phyloP scores from a whole-genome alignment of 2,797 vertebrate species.

The Micromesistius poutassou region DNA sequence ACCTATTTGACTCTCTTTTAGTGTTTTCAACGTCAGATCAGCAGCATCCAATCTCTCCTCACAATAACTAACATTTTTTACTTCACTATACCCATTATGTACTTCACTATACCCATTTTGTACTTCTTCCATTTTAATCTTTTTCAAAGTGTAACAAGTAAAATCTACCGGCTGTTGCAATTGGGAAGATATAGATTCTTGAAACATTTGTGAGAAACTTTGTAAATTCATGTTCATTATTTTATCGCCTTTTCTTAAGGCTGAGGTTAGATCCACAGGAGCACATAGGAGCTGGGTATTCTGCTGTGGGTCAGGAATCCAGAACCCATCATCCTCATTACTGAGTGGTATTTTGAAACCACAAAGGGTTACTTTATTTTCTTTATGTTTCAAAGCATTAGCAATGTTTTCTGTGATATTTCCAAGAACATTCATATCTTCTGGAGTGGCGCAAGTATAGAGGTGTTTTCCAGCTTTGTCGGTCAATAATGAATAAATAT shows the following conservation, averaged over 20 bases:
- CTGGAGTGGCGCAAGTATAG: conserved; percentile 82
- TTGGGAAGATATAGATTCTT: conserved; percentile 81
- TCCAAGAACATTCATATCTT: conserved; percentile 71
- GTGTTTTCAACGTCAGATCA: conserved; percentile 43
- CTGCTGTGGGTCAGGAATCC: conserved; percentile 65
- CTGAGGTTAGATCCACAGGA: conserved; percentile 84
- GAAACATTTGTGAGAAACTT: conserved; percentile 87
- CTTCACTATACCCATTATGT: conserved; percentile 40
- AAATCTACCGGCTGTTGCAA: conserved; percentile 85
- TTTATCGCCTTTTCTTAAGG: conserved; percentile 81
- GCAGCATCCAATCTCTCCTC: not conserved
- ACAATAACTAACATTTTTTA: not conserved
- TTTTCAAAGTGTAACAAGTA: conserved; percentile 81
- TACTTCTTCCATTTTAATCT: conserved; percentile 77
- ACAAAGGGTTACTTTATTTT: conserved; percentile 78
- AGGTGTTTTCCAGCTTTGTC: conserved; percentile 86
- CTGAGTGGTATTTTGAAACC: conserved; percentile 87
- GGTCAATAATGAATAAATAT: conserved; percentile 90
- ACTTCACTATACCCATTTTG: conserved; percentile 45
- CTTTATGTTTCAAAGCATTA: conserved; percentile 70
- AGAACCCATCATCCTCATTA: conserved; percentile 71
- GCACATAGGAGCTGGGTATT: conserved; percentile 59
- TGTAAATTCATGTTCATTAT: conserved; percentile 90
- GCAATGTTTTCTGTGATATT: conserved; percentile 74
- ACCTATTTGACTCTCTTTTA: conserved; percentile 59